Evolutionary conservation across 2,888 invertebrate genomes (phyloP).

Genomic region (Brenthis hecate): DNA sequence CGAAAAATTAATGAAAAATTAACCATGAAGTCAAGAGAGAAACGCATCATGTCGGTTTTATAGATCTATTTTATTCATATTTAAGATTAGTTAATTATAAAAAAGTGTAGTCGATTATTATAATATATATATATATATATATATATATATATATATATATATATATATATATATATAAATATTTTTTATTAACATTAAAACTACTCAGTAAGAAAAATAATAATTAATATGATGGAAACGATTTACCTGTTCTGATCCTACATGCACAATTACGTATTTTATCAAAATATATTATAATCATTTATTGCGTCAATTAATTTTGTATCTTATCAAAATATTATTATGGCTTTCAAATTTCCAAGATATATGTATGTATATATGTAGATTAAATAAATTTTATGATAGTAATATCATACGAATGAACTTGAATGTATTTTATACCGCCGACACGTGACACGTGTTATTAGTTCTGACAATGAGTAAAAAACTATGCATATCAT

Average conservation of each 20-base stretch:
- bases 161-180: too few species aligned
- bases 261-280: conserved; percentile 14
- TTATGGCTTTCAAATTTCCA: conserved; percentile 2
- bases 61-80: too few species aligned
- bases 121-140: too few species aligned
- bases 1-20: not conserved
- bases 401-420: not conserved
- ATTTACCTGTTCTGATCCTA: conserved; percentile 25
- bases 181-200: not conserved
- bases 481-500: not conserved
- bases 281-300: conserved; percentile 15
- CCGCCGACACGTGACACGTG: not conserved
- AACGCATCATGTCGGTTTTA: too few species aligned
- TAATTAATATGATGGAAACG: conserved; percentile 1
- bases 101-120: too few species aligned
- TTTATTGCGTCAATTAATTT: conserved; percentile 12
- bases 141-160: too few species aligned
- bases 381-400: conserved; percentile 4
- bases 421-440: conserved; percentile 10
- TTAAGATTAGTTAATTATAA: too few species aligned
- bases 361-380: conserved; percentile 7
- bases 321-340: conserved; percentile 16
- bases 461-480: not conserved
- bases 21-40: too few species aligned
- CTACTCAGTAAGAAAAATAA: not conserved